Conservation (phyloP, 2,113 vertebrate species). For the Lepidiolamprologus cunningtoni region DNA sequence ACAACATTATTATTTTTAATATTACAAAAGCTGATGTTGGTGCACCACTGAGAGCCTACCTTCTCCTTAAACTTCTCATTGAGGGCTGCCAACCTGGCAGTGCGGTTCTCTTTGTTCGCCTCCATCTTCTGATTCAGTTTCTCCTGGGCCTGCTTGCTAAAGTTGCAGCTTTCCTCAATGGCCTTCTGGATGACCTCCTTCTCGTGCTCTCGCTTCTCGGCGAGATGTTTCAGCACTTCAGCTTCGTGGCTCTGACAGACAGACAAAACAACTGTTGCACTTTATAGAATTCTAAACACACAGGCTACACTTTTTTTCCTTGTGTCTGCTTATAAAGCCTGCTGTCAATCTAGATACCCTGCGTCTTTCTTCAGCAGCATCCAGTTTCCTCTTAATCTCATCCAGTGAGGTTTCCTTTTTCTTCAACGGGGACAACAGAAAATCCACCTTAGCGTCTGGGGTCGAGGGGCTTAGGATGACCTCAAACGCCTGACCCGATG, state of each 20-base stretch:
- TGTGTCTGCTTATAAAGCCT: not conserved
- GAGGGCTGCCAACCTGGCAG: constrained; percentile 87
- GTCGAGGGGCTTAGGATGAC: constrained; percentile 86
- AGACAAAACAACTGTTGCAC: not conserved
- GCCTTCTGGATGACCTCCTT: constrained; percentile 96
- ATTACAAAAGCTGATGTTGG: not conserved
- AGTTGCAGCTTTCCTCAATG: constrained; percentile 88
- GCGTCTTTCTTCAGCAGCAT: constrained; percentile 91
- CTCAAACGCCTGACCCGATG: constrained; percentile 94
- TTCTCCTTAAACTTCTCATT: constrained; percentile 93
- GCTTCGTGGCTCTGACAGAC: constrained; percentile 82
- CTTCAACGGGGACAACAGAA: constrained; percentile 83
- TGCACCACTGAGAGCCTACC: constrained; percentile 51
- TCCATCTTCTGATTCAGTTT: constrained; percentile 95
- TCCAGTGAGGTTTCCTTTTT: constrained; percentile 91
- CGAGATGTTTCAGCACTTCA: constrained; percentile 87
- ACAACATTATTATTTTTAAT: not conserved
- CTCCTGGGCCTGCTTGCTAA: constrained; percentile 91
- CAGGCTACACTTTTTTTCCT: fast-evolving
- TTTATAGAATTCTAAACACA: not conserved
- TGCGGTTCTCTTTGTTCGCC: constrained; percentile 91
- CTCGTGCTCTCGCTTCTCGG: constrained; percentile 91
- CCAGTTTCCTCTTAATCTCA: constrained; percentile 91
- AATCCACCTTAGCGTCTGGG: constrained; percentile 82
- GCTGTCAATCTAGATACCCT: constrained; percentile 73